These are phyloP conservation scores for Beris chalybata DNA, from an alignment of 2,888 invertebrate species.

Conservation along the genomic window DNA sequence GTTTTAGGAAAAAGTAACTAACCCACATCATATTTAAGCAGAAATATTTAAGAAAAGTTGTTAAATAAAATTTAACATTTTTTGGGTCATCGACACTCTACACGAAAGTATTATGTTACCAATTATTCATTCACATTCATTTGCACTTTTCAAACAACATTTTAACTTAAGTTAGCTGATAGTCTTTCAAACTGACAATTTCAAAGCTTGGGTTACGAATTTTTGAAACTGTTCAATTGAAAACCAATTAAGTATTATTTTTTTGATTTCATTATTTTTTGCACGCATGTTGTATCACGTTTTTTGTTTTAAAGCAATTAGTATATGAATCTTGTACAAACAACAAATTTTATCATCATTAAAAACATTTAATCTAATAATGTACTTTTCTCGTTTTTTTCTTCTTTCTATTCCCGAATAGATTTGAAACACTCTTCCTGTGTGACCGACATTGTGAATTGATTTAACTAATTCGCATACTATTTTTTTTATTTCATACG, in stretches of 20 bases:
- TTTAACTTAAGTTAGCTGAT: too few relatives aligned
- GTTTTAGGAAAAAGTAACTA: too few relatives aligned
- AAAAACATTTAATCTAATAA: constrained; percentile 9
- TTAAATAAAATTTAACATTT: too few relatives aligned
- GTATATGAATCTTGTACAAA: too few relatives aligned
- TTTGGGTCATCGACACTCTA: too few relatives aligned
- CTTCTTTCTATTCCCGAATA: constrained; percentile 6
- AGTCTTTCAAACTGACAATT: too few relatives aligned
- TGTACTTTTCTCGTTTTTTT: constrained; percentile 1
- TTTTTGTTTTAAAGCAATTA: background rate
- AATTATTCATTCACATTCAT: too few relatives aligned
- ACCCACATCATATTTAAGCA: too few relatives aligned
- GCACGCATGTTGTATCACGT: background rate
- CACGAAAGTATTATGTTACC: too few relatives aligned
- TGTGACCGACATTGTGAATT: constrained; percentile 13
- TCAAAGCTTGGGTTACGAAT: background rate
- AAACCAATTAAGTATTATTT: background rate
- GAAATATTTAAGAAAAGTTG: too few relatives aligned
- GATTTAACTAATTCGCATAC: background rate
- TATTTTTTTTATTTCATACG: background rate
- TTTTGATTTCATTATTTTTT: background rate
- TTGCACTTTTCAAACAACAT: too few relatives aligned
- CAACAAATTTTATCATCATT: background rate
- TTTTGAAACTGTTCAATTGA: background rate
- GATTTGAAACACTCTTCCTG: constrained; percentile 17